Percentiles rank a stretch among this genome's conserved stretches.
These are phyloP conservation scores for Drosophila nigromelanica DNA, from an alignment of 1,140 invertebrate genomes.

Conservation along the genomic window DNA sequence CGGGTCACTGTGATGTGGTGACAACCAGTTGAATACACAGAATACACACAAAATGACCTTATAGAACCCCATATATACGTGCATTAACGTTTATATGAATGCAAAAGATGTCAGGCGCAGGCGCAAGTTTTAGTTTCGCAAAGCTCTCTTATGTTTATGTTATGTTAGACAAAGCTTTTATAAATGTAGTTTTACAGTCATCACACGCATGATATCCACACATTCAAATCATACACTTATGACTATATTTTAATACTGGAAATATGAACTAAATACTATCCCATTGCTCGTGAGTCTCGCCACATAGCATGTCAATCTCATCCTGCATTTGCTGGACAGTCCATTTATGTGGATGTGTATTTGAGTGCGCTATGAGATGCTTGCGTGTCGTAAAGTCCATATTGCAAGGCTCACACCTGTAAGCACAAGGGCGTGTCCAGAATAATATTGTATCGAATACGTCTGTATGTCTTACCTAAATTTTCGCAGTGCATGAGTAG, in stretches of 20 bases:
- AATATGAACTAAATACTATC: slow-evolving; percentile 2
- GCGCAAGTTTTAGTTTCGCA: slow-evolving; percentile 29
- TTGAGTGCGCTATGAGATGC: slow-evolving; percentile 32
- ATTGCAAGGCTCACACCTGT: slow-evolving; percentile 55
- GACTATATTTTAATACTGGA: background rate
- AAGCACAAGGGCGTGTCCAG: background rate
- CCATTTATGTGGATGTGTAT: slow-evolving; percentile 36
- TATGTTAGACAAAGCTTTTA: slow-evolving; percentile 7
- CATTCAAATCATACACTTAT: background rate
- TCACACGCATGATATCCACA: background rate
- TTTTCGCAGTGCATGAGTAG: slow-evolving; percentile 11
- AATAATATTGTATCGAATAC: background rate
- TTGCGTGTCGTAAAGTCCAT: slow-evolving; percentile 32
- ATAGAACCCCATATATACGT: slow-evolving; percentile 32
- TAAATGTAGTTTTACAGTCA: slow-evolving; percentile 11
- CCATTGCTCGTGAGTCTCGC: background rate
- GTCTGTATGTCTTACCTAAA: slow-evolving; percentile 31
- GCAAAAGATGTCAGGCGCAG: background rate
- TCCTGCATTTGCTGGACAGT: slow-evolving; percentile 34
- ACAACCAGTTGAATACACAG: slow-evolving; percentile 71
- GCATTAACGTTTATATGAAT: slow-evolving; percentile 25
- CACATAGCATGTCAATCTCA: slow-evolving; percentile 36
- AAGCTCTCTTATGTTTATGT: slow-evolving; percentile 19
- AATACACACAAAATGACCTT: slow-evolving; percentile 41
- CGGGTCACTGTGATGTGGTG: slow-evolving; percentile 34